Base-by-base conservation (phyloP, 2,113 vertebrate species). In the Odocoileus hemionus region DNA sequence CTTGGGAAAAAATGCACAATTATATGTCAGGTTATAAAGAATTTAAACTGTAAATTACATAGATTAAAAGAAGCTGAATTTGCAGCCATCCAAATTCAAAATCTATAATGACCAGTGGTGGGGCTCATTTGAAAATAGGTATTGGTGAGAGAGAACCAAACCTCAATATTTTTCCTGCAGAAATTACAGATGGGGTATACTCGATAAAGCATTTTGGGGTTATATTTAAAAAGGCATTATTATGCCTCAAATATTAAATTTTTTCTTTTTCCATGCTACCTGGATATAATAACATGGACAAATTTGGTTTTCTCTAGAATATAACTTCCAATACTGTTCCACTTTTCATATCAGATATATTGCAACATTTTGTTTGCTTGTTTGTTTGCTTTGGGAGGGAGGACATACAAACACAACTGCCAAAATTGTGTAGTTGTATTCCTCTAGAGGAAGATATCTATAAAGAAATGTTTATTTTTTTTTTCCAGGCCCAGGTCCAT, bases 241-340 rank as follows among this genome's bases (percentile, higher is more conserved):
- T 67, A 82, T 74, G 67, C 60, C 26, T 36, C 67, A 89, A 36
- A 47, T n/a, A 82, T 57, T 93, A 74, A 91, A 60, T 64, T 57
- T 88, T 86, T 94, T 86, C n/a, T 23, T 88, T 96, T 89, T 76
- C 58, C 36, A 16, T 6, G n/a, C 30, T 89, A 30, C 13, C 47
- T 95, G 19, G n/a, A 91, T 45, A 76, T 57, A 33, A 52, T 94
- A 92, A 60, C 87, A 61, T 23, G 54, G 52, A 60, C 82, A 97
- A 83, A 93, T 33, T 82, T 67, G 47, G 15, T 78, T 97, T 94
- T 84, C n/a, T 84, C 55, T 87, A 70, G 50, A 93, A 91, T 39
- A 36, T 28, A 90, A 23, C 13, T 95, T 92, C 28, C 21, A 60
- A 25, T 64, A 80, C 52, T 33, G 13, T 86, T 45, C 58, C 15